Evolutionary conservation across 2,797 vertebrate genomes (phyloP).

Genomic region (Onychomys leucogaster): DNA sequence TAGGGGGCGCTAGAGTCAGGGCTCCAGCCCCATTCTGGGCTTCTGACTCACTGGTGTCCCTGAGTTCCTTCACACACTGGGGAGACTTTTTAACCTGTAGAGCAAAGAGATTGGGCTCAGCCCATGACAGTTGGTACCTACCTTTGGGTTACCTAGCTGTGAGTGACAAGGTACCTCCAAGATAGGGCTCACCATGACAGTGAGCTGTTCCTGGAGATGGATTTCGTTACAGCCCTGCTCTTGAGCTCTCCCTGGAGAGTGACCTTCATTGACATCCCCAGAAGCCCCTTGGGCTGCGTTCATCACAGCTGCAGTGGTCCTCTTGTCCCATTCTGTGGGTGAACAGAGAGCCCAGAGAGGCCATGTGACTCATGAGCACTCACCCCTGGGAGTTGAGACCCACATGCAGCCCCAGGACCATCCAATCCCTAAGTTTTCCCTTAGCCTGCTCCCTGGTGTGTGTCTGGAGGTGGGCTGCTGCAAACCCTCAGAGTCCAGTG

Average conservation of each 20-base stretch:
- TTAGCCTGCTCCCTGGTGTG: neutral
- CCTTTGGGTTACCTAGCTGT: neutral
- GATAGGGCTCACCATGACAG: neutral
- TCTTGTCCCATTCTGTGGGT: neutral
- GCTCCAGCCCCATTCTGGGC: neutral
- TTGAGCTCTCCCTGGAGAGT: neutral
- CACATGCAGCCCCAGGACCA: neutral
- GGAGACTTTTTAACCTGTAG: neutral
- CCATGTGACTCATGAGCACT: neutral
- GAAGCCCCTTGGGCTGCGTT: neutral
- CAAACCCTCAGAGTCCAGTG: neutral
- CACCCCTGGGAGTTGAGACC: neutral
- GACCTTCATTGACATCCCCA: neutral
- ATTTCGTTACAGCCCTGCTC: neutral
- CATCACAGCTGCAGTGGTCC: neutral
- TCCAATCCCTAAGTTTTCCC: neutral
- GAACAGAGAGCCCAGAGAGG: neutral
- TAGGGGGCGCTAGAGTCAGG: neutral
- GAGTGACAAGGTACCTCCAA: neutral
- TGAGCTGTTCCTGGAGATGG: neutral
- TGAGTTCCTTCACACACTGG: neutral
- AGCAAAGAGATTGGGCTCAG: neutral
- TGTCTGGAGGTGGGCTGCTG: neutral
- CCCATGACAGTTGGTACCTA: neutral
- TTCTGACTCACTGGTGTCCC: neutral